phyloP scores from a whole-genome alignment of 1,140 invertebrate species.

The Tachypleus tridentatus region DNA sequence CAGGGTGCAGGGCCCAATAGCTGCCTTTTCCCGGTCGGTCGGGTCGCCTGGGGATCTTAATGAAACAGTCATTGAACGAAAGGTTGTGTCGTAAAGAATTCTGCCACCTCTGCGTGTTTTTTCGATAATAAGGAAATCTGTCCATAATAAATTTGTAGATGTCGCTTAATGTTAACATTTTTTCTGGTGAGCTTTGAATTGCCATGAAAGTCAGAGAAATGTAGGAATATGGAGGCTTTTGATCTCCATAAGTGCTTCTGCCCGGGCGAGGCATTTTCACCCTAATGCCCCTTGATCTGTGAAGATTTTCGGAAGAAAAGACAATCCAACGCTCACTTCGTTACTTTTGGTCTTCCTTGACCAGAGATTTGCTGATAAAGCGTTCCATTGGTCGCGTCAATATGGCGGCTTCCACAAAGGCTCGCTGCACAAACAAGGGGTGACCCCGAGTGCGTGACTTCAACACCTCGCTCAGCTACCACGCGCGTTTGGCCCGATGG shows the following conservation, averaged over 20 bases:
- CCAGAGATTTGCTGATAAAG: too few relatives aligned
- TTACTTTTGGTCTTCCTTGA: too few relatives aligned
- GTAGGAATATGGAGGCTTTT: conserved; percentile 51
- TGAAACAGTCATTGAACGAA: conserved; percentile 96
- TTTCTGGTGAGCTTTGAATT: conserved; percentile 41
- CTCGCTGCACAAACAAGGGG: too few relatives aligned
- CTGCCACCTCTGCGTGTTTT: conserved; percentile 92
- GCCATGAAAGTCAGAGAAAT: conserved; percentile 52
- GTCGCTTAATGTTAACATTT: conserved; percentile 39
- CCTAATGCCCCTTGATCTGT: too few relatives aligned
- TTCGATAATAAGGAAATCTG: conserved; percentile 90
- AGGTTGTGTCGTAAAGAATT: conserved; percentile 96
- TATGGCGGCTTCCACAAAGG: too few relatives aligned
- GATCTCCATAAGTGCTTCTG: conserved; percentile 83
- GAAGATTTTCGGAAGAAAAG: too few relatives aligned
- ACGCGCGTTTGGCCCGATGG: too few relatives aligned
- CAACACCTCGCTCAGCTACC: too few relatives aligned
- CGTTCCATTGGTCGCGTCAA: too few relatives aligned
- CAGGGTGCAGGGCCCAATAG: conserved; percentile 96
- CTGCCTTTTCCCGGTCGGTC: conserved; percentile 98
- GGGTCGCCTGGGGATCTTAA: conserved; percentile 94
- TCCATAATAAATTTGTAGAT: conserved; percentile 75
- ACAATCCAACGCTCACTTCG: too few relatives aligned
- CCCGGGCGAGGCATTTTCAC: conserved; percentile 70
- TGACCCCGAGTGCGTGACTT: too few relatives aligned